These are phyloP conservation scores for Caenorhabditis latens DNA, from an alignment of 1,140 invertebrate genomes.

Conservation along the genomic window DNA sequence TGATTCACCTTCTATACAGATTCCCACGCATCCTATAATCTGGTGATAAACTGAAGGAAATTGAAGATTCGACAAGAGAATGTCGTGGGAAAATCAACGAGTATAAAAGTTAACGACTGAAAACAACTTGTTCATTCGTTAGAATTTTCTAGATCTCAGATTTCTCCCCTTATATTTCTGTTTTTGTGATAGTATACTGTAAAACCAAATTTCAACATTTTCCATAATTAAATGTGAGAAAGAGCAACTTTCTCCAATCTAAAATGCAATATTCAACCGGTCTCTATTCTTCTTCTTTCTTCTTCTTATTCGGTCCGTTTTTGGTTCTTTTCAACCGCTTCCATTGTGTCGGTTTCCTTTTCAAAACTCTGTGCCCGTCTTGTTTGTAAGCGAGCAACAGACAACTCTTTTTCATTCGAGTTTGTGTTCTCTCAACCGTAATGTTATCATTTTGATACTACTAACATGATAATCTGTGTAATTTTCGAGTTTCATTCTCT, in stretches of 20 bases:
- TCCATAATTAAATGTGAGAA: not conserved
- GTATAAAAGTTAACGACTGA: not conserved
- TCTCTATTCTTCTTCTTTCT: conserved; percentile 8
- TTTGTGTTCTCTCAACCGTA: conserved; percentile 30
- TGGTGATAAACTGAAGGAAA: conserved; percentile 19
- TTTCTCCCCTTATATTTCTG: not conserved
- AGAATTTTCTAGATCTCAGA: not conserved
- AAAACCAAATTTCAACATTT: not conserved
- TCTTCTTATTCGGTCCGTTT: conserved; percentile 1
- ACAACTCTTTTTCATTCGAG: not conserved
- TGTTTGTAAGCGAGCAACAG: not conserved
- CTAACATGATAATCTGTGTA: conserved; percentile 26
- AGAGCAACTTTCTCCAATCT: not conserved
- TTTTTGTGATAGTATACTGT: not conserved
- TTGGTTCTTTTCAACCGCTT: not conserved
- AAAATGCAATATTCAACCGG: conserved; percentile 16
- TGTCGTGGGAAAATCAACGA: conserved; percentile 5
- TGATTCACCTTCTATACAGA: not conserved
- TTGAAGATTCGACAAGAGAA: not conserved
- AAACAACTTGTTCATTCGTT: not conserved
- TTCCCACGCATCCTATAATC: conserved; percentile 45
- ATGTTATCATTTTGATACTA: conserved; percentile 19
- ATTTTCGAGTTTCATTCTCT: conserved; percentile 31
- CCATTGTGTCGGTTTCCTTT: conserved; percentile 44
- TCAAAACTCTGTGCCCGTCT: not conserved